Percentiles rank a stretch among this genome's conserved stretches.
These are phyloP conservation scores for Amphipyra tragopoginis DNA, from an alignment of 2,888 invertebrate species.

Conservation along the genomic window DNA sequence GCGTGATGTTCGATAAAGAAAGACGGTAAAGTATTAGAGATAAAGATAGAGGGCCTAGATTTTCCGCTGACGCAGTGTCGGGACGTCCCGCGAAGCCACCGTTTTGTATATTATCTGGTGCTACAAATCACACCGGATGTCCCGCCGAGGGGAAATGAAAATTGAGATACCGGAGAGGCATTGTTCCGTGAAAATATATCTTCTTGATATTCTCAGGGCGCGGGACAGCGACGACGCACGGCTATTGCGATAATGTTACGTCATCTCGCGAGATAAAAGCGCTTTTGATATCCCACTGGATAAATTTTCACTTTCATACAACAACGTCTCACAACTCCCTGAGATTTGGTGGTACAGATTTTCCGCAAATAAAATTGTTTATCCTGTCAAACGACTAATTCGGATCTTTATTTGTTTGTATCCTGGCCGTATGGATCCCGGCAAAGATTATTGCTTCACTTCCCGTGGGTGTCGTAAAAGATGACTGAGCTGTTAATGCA, in stretches of 20 bases:
- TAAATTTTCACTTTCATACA: conserved; percentile 79
- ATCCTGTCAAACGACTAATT: conserved; percentile 40
- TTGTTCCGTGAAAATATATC: conserved; percentile 89
- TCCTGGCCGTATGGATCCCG: background rate
- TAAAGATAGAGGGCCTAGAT: conserved; percentile 79
- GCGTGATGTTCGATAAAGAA: conserved; percentile 71
- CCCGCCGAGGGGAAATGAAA: conserved; percentile 87
- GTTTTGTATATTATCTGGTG: conserved; percentile 88
- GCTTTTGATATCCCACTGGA: conserved; percentile 80
- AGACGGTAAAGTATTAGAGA: conserved; percentile 75
- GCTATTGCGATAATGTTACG: conserved; percentile 87
- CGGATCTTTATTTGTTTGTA: conserved; percentile 43
- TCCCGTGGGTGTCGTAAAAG: too few species aligned
- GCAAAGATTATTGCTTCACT: background rate
- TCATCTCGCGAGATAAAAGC: conserved; percentile 83
- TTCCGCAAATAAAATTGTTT: conserved; percentile 47
- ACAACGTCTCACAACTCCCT: conserved; percentile 53
- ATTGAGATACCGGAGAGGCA: conserved; percentile 88
- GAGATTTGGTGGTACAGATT: conserved; percentile 52
- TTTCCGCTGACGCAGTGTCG: conserved; percentile 79
- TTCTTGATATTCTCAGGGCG: conserved; percentile 86
- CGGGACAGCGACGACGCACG: conserved; percentile 83
- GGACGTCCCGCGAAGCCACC: conserved; percentile 83
- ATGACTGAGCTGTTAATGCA: background rate
- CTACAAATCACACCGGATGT: conserved; percentile 89